Conservation (phyloP, 2,797 vertebrate species). For the Hyperoplus lanceolatus region DNA sequence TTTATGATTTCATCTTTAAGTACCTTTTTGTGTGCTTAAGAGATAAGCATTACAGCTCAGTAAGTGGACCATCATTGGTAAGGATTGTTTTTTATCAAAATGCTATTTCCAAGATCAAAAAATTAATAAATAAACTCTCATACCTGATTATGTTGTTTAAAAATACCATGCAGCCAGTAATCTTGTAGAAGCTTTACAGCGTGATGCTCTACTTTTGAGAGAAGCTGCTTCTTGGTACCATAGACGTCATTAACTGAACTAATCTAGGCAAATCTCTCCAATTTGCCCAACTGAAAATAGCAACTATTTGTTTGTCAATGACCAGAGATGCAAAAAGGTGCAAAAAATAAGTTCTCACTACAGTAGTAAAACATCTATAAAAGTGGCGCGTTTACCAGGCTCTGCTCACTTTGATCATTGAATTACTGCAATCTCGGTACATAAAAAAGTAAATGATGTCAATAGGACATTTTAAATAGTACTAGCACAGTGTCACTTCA, state of each 20-base stretch:
- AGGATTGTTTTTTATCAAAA: not conserved
- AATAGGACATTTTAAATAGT: not conserved
- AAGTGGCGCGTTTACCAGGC: not conserved
- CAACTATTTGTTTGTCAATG: not conserved
- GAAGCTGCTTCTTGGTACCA: not conserved
- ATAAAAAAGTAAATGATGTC: not conserved
- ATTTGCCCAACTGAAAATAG: not conserved
- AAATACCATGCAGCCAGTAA: not conserved
- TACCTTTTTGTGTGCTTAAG: not conserved
- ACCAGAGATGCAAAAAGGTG: not conserved
- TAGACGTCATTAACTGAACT: not conserved
- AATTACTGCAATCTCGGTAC: too few species aligned
- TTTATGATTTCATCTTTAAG: conserved; percentile 2
- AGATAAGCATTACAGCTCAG: not conserved
- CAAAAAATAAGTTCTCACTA: not conserved
- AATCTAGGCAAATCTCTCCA: not conserved
- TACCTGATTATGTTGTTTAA: not conserved
- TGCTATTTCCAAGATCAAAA: not conserved
- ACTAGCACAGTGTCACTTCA: not conserved
- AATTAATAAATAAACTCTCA: not conserved
- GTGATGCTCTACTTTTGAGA: not conserved
- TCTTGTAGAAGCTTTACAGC: not conserved
- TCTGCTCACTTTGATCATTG: conserved; percentile 5
- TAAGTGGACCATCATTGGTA: too few species aligned
- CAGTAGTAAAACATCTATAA: not conserved